A percentile compares a stretch with the other conserved stretches of the same genome.
These are phyloP conservation scores for Cephus nigrinus DNA, from an alignment of 2,888 invertebrate species.

Conservation along the genomic window DNA sequence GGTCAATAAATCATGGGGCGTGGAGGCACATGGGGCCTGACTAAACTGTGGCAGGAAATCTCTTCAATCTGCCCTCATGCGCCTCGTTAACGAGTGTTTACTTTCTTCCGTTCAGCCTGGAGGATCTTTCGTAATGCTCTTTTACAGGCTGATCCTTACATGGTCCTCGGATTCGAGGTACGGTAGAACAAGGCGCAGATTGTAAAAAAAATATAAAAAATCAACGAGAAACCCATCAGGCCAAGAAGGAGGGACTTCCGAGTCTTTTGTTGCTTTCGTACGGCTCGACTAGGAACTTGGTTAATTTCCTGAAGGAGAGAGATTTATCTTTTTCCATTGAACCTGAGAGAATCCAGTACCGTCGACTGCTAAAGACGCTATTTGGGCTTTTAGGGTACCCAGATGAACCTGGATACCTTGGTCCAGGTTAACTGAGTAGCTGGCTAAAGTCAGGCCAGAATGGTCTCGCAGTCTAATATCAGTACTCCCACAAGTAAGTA, in stretches of 20 bases:
- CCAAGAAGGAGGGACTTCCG: neutral
- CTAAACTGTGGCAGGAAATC: conserved; percentile 61
- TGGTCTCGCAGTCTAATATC: neutral
- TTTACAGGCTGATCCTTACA: neutral
- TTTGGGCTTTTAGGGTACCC: too few relatives aligned
- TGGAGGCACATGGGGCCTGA: conserved; percentile 36
- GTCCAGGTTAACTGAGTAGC: too few relatives aligned
- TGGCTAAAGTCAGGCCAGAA: neutral
- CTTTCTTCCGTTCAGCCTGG: conserved; percentile 50
- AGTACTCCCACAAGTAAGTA: neutral
- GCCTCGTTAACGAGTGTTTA: conserved; percentile 62
- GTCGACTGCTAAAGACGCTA: too few relatives aligned
- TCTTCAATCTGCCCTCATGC: conserved; percentile 63
- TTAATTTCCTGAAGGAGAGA: too few relatives aligned
- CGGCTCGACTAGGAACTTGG: too few relatives aligned
- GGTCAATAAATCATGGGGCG: conserved; percentile 40
- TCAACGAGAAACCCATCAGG: neutral
- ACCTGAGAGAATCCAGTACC: too few relatives aligned
- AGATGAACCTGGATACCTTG: too few relatives aligned
- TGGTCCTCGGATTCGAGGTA: too few relatives aligned
- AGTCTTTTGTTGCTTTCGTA: too few relatives aligned
- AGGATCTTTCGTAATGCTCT: neutral
- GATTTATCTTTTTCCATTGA: too few relatives aligned
- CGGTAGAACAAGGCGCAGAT: too few relatives aligned
- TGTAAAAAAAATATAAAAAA: too few relatives aligned